Evolutionary conservation across 2,113 vertebrate species (phyloP).

Genomic region (Lophius piscatorius): DNA sequence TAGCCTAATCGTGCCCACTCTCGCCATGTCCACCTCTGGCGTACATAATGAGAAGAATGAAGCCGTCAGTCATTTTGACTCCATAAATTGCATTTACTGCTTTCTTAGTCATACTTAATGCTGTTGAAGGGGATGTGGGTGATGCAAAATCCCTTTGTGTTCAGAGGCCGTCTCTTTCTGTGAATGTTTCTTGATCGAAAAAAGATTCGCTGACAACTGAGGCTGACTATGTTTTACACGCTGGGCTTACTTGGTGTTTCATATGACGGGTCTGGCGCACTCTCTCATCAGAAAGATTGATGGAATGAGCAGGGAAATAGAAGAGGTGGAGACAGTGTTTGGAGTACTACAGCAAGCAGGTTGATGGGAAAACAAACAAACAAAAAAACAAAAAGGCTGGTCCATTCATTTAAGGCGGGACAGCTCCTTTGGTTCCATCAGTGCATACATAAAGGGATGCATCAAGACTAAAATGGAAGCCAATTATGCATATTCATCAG

Average conservation of each 20-base stretch:
- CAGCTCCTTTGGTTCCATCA: constrained; percentile 54
- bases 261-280: constrained; percentile 59
- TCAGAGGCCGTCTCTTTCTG: constrained; percentile 65
- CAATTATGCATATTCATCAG: constrained; percentile 62
- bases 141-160: constrained; percentile 76
- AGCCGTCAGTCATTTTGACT: constrained; percentile 78
- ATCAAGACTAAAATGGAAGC: constrained; percentile 48
- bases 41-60: constrained; percentile 74
- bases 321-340: constrained; percentile 50
- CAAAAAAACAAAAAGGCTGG: constrained; percentile 43
- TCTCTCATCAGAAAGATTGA: constrained; percentile 70
- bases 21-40: constrained; percentile 56
- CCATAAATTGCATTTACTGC: constrained; percentile 83
- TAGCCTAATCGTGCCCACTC: constrained; percentile 49
- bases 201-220: constrained; percentile 74
- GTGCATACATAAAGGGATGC: constrained; percentile 36
- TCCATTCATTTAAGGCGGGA: constrained; percentile 56
- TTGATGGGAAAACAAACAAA: constrained; percentile 17
- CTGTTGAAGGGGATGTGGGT: constrained; percentile 75
- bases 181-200: constrained; percentile 69
- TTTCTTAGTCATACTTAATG: constrained; percentile 85
- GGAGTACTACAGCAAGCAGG: constrained; percentile 46
- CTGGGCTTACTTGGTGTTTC: constrained; percentile 73
- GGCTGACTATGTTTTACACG: constrained; percentile 73
- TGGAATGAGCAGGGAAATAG: constrained; percentile 56